A percentile compares a stretch with the other conserved stretches of the same genome.
phyloP scores from a whole-genome alignment of 2,888 invertebrate genomes.

The Drosophila eohydei region DNA sequence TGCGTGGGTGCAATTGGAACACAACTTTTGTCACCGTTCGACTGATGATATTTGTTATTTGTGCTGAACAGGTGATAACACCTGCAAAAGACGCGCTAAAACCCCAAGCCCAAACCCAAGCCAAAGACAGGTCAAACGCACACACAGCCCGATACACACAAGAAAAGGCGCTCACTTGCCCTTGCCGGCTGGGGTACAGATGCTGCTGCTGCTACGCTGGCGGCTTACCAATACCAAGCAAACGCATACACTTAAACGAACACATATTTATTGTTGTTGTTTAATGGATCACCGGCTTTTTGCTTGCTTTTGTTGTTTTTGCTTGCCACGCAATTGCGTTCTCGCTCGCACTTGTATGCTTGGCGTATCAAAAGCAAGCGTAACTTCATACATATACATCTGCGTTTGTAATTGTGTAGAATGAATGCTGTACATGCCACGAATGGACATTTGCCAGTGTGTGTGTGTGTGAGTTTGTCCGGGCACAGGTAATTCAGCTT shows the following conservation, averaged over 20 bases:
- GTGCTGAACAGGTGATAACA: conserved; percentile 38
- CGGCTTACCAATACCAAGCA: conserved; percentile 43
- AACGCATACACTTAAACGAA: conserved; percentile 28
- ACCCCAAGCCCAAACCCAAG: conserved; percentile 34
- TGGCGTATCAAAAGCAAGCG: conserved; percentile 48
- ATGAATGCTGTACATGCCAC: conserved; percentile 72
- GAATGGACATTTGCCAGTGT: conserved; percentile 42
- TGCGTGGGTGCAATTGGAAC: conserved; percentile 11
- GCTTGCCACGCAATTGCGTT: conserved; percentile 53
- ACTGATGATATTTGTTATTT: neutral
- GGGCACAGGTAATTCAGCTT: conserved; percentile 70
- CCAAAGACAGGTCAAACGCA: conserved; percentile 58
- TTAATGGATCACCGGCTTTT: conserved; percentile 78
- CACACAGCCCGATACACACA: conserved; percentile 14
- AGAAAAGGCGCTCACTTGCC: conserved; percentile 68
- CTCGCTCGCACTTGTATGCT: conserved; percentile 56
- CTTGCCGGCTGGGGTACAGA: conserved; percentile 69
- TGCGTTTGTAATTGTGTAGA: conserved; percentile 38
- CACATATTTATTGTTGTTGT: conserved; percentile 46
- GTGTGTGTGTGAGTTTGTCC: conserved; percentile 30
- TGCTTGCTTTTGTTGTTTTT: conserved; percentile 69
- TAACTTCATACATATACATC: conserved; percentile 1
- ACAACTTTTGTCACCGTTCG: conserved; percentile 3
- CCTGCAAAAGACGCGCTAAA: conserved; percentile 57
- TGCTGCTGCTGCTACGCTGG: conserved; percentile 73